These are phyloP conservation scores for Amphipoea lucens DNA, from an alignment of 2,888 invertebrate genomes.

Conservation along the genomic window DNA sequence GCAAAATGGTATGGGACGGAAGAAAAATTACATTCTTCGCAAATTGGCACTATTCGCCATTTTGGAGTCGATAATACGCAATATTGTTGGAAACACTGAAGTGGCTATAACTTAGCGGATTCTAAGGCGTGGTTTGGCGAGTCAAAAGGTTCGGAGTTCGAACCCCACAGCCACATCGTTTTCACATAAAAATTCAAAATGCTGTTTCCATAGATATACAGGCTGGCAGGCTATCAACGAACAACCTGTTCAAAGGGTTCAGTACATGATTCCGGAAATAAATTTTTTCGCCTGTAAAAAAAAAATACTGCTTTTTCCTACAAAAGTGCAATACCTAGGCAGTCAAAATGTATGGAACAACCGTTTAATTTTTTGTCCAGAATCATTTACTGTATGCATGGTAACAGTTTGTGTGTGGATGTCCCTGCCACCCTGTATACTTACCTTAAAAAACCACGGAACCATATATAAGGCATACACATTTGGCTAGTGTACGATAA, in stretches of 20 bases:
- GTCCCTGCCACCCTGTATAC: not conserved
- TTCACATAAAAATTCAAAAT: not conserved
- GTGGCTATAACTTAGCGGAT: not conserved
- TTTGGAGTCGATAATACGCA: not conserved
- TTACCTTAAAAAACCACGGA: not conserved
- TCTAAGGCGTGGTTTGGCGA: not conserved
- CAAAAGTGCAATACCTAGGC: not conserved
- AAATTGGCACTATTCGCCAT: not conserved
- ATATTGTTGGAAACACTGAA: not conserved
- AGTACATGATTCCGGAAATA: not conserved
- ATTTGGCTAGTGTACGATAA: conserved; percentile 1
- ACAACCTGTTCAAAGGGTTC: not conserved
- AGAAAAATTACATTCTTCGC: not conserved
- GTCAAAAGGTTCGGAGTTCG: not conserved
- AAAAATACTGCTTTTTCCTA: not conserved
- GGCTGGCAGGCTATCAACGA: too few relatives aligned
- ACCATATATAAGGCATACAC: not conserved
- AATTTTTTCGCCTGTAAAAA: not conserved
- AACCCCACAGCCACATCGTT: not conserved
- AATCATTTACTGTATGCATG: not conserved
- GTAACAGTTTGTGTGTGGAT: not conserved
- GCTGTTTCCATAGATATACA: not conserved
- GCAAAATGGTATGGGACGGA: not conserved
- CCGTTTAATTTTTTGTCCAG: not conserved
- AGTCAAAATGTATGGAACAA: not conserved